phyloP scores from a whole-genome alignment of 2,113 vertebrate species.

The cattle (Bos taurus) region DNA sequence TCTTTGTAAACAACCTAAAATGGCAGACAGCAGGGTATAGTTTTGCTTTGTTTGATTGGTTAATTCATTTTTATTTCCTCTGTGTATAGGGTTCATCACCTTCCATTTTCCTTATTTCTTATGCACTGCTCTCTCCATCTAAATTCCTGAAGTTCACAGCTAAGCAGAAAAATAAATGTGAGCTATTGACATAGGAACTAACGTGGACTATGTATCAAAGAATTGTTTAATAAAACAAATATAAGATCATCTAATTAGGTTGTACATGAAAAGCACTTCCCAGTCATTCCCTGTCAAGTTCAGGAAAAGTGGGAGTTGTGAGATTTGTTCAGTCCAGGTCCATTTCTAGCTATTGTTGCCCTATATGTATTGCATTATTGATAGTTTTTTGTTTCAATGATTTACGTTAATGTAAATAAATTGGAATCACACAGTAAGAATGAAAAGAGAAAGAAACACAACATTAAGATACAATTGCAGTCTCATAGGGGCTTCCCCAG shows the following conservation, averaged over 20 bases:
- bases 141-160: background rate
- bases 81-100: background rate
- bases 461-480: background rate
- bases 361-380: background rate
- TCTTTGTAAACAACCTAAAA: background rate
- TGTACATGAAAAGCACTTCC: background rate
- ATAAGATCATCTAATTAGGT: background rate
- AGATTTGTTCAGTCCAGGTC: background rate
- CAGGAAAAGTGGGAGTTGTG: background rate
- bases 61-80: background rate
- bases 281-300: background rate
- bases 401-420: background rate
- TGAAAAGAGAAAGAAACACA: background rate
- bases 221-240: background rate
- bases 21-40: background rate
- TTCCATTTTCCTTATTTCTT: background rate
- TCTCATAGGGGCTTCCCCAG: background rate
- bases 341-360: background rate
- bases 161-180: background rate
- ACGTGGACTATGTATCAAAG: background rate
- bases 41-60: background rate
- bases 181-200: background rate
- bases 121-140: background rate
- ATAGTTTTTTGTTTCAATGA: background rate
- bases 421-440: background rate